Evolutionary conservation across 23 tunicate genomes (phyloP), one percentile per base, ranked within the genome.

Genomic region (Trididemnum clinides): DNA sequence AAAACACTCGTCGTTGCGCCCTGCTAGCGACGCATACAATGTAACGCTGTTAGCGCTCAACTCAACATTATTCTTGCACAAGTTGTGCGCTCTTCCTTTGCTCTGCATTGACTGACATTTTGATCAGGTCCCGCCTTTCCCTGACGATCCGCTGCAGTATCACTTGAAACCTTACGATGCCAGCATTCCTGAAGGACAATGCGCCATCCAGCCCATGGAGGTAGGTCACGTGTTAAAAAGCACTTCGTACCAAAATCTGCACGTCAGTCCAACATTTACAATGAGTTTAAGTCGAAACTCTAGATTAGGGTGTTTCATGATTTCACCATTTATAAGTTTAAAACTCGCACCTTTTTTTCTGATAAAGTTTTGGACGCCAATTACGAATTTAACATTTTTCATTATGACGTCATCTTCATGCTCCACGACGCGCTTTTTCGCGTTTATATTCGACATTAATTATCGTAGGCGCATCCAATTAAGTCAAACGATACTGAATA

Each of bases 121-220:
- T n/a, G n/a, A n/a, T 38, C 36, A 78, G 83, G 83, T 78, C 4
- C 22, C 64, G 10, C 83, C 66, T 4, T 82, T 91, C 33, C 96
- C 96, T 0, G 87, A 86, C 7, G 82, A 90, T 29, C 89, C 84
- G 15, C 64, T 89, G 4, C 50, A 81, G 7, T 91, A 91, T 63
- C 78, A 58, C 0, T 38, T 91, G 7, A 86, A 81, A 25, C 70
- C 78, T 19, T 91, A 64, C 51, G 78, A 80, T 28, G 50, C 86
- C 54, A 51, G 64, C 50, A 81, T 28, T 0, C 96, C 96, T 32
- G 90, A 81, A 21, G 96, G 96, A 34, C 96, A 91, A 54, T 89
- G 87, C 33, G 83, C 85, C 19, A 91, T 91, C 20, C 65, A 72
- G 39, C 87, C 86, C 0, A 91, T 91, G 96, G 71, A 91, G 88